A percentile compares a stretch with the other conserved stretches of the same genome.
Evolutionary conservation across 2,797 vertebrate genomes (phyloP).

Genomic region (Fistularia commersonii): DNA sequence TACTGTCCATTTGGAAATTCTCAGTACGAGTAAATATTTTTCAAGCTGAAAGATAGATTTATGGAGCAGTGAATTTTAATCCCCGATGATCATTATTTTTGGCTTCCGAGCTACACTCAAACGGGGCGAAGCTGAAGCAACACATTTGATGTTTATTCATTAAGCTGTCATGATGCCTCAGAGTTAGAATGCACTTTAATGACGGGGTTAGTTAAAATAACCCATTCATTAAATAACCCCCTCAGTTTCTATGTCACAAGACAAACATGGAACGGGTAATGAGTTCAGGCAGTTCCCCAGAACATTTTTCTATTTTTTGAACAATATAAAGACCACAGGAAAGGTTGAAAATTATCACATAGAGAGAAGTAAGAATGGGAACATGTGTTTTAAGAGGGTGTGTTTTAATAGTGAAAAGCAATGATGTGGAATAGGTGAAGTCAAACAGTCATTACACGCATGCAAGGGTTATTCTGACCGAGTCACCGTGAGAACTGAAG

Average conservation of each 20-base stretch:
- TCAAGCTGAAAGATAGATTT: neutral
- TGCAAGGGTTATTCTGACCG: neutral
- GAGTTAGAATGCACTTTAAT: slow-evolving; percentile 1
- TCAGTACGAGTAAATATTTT: neutral
- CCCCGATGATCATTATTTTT: slow-evolving; percentile 3
- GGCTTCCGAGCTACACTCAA: neutral
- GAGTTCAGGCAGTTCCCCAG: slow-evolving; percentile 5
- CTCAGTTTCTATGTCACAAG: slow-evolving; percentile 2
- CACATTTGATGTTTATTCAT: slow-evolving; percentile 13
- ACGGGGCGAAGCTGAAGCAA: too few species aligned
- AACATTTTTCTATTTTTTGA: too few species aligned
- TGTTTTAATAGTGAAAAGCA: too few species aligned
- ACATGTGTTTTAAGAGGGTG: too few species aligned
- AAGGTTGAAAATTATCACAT: too few species aligned
- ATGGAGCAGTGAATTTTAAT: too few species aligned
- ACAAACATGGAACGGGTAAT: neutral
- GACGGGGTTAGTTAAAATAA: slow-evolving; percentile 1
- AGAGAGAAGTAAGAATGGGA: too few species aligned
- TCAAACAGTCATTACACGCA: too few species aligned
- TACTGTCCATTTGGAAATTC: too few species aligned
- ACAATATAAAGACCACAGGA: neutral
- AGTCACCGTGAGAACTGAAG: neutral
- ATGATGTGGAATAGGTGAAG: too few species aligned
- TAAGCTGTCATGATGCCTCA: slow-evolving; percentile 12
- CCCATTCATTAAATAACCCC: too few species aligned